Evolutionary conservation across 2,797 vertebrate genomes (phyloP), one percentile per base, ranked within the genome.

Genomic region (Sphaeramia orbicularis): DNA sequence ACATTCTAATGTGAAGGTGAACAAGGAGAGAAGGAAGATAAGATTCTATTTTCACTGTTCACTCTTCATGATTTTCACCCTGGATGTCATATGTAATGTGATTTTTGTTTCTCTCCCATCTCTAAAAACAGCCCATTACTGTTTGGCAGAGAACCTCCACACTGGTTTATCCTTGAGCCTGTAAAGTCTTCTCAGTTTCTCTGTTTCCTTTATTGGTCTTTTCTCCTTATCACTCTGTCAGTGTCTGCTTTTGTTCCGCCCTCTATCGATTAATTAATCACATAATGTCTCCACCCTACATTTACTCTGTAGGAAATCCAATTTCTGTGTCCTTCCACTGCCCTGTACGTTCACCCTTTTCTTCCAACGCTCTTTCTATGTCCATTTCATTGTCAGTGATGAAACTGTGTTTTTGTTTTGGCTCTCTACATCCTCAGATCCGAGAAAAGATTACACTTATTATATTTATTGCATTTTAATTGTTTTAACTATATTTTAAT

Each of bases 1-100:
- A 56, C 45, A 58, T n/a, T 16, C 9, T 67, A 80, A 84, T 81
- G 79, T 86, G 79, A 85, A 85, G 82, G 74, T 69, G 69, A 87
- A 70, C 48, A 44, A n/a, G 16, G 54, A 78, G 37, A 60, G 21
- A 42, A 44, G 45, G 41, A 43, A 57, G n/a, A 19, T 48, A 13
- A 49, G 16, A 65, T 8, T 15, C 3, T 58, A 54, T 48, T 18
- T 2, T 59, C 30, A 44, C 14, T n/a, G 11, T n/a, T 40, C 19
- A 42, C 38, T 15, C 24, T n/a, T n/a, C 2, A 24, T 24, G 24
- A 24, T 24, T 24, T 24, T 24, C 4, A 48, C 10, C n/a, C 16
- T 35, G 7, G 4, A 24, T 15, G 32, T 32, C 32, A 32, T 7
- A 10, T 42, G 11, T 27, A 7, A 30, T 53, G 36, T 21, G 0